Evolutionary conservation across 1,140 invertebrate species (phyloP).

Genomic region (Drosophila ficusphila): DNA sequence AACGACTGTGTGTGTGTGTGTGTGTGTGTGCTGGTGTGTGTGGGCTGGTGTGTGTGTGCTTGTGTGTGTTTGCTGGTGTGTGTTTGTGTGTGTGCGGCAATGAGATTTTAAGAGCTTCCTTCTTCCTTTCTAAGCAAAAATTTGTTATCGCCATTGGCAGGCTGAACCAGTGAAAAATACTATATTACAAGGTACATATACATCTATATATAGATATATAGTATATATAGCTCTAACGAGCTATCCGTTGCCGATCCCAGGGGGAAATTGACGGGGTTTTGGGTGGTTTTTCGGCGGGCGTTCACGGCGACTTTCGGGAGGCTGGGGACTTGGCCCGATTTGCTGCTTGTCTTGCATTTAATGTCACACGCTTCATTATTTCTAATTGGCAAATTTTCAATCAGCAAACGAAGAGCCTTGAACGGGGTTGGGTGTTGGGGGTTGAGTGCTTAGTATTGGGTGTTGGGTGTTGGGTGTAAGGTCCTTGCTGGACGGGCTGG

Average conservation of each 20-base stretch:
- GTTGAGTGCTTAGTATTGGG: no score
- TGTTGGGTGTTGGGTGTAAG: no score
- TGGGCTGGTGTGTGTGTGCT: not conserved
- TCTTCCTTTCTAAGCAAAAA: constrained; percentile 75
- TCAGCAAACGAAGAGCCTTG: constrained; percentile 59
- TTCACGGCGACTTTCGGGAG: no score
- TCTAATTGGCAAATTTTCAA: constrained; percentile 83
- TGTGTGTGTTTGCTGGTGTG: not conserved
- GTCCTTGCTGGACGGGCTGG: no score
- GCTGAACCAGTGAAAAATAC: constrained; percentile 38
- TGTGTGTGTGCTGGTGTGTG: constrained; percentile 2
- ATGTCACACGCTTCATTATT: constrained; percentile 83
- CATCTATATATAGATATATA: constrained; percentile 6
- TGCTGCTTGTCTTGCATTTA: constrained; percentile 81
- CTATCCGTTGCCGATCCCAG: constrained; percentile 14
- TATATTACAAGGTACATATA: constrained; percentile 30
- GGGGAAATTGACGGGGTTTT: constrained; percentile 9
- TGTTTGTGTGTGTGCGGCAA: constrained; percentile 42
- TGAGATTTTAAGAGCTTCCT: constrained; percentile 81
- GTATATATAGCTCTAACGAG: constrained; percentile 34
- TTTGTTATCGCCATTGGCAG: constrained; percentile 73
- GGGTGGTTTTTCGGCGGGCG: no score
- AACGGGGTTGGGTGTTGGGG: not conserved
- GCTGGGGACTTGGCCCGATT: constrained; percentile 60
- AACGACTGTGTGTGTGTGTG: constrained; percentile 50